Evolutionary conservation across 2,113 vertebrate species (phyloP).

Genomic region (Amia ocellicauda): DNA sequence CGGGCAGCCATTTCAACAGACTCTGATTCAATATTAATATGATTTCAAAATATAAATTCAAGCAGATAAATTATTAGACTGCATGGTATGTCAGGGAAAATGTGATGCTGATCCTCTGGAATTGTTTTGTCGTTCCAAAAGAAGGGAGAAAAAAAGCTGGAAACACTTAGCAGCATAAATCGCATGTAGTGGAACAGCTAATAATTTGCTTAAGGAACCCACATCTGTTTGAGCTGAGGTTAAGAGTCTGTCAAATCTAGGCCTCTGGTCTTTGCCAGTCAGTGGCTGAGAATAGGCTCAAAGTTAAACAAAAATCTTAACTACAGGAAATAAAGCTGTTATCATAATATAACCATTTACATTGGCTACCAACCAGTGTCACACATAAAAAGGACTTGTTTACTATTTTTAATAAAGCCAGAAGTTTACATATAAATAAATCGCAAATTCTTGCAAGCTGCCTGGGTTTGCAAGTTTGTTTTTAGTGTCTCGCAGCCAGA

Average conservation of each 20-base stretch:
- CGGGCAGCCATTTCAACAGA: not conserved
- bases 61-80: constrained; percentile 81
- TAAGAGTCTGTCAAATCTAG: constrained; percentile 74
- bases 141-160: constrained; percentile 84
- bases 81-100: constrained; percentile 81
- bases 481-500: constrained; percentile 47
- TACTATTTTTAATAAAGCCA: constrained; percentile 66
- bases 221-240: constrained; percentile 89
- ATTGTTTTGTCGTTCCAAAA: constrained; percentile 70
- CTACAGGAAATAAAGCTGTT: constrained; percentile 88
- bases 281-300: constrained; percentile 72
- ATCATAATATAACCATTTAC: constrained; percentile 83
- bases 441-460: constrained; percentile 38
- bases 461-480: constrained; percentile 51
- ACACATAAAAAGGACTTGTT: constrained; percentile 72
- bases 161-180: constrained; percentile 86
- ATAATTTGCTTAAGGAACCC: constrained; percentile 88
- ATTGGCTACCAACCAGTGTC: constrained; percentile 75
- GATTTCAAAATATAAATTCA: constrained; percentile 60
- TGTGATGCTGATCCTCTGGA: constrained; percentile 81
- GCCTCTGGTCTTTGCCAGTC: constrained; percentile 61
- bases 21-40: constrained; percentile 27
- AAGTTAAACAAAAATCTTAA: constrained; percentile 87
- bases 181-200: constrained; percentile 80
- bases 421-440: constrained; percentile 57